phyloP scores from a whole-genome alignment of 1,140 invertebrate species.

The Kradibia gibbosae region DNA sequence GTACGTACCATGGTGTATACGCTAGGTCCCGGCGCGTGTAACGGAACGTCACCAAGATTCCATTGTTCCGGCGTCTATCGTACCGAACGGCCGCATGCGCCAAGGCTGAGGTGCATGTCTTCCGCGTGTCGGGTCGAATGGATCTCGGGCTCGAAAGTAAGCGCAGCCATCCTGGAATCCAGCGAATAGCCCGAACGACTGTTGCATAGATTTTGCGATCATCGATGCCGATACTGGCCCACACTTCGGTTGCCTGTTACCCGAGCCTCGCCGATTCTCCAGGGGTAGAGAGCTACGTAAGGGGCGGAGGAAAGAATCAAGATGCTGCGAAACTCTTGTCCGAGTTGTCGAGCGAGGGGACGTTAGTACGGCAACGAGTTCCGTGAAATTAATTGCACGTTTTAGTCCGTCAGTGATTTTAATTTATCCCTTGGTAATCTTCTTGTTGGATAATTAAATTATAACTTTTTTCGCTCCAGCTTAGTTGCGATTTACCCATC shows the following conservation, averaged over 20 bases:
- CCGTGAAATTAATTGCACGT: background rate
- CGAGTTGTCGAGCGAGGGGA: no score
- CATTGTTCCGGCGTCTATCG: background rate
- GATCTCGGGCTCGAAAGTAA: no score
- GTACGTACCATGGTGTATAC: background rate
- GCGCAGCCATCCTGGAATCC: no score
- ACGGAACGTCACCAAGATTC: background rate
- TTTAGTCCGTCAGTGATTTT: background rate
- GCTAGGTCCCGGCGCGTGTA: background rate
- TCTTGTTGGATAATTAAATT: background rate
- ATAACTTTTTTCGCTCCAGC: background rate
- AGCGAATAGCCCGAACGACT: no score
- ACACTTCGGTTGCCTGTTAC: no score
- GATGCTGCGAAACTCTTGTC: no score
- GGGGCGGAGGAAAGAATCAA: no score
- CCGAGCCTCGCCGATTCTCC: no score
- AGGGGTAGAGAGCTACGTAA: no score
- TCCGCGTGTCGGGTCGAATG: background rate
- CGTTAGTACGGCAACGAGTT: background rate
- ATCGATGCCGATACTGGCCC: no score
- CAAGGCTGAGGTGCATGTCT: background rate
- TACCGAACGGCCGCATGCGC: no score
- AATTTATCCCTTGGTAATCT: slow-evolving; percentile 2
- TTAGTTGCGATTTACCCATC: background rate
- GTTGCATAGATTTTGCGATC: no score